phyloP scores from a whole-genome alignment of 1,140 invertebrate species.

The Stenopsyche tienmushanensis region DNA sequence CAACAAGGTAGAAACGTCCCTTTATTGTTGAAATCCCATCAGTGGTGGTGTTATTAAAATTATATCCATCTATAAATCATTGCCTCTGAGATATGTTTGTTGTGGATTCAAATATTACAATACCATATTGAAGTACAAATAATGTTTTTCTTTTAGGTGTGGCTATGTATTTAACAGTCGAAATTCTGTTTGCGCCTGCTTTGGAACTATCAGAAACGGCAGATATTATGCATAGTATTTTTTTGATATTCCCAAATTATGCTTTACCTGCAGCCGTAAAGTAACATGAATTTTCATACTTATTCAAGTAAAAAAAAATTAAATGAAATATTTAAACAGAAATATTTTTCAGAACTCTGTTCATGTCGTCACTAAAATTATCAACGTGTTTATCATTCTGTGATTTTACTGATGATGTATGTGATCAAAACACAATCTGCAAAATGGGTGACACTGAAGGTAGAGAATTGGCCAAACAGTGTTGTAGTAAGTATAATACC shows the following conservation, averaged over 20 bases:
- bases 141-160: constrained; percentile 58
- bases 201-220: constrained; percentile 59
- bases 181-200: constrained; percentile 59
- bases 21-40: too few species aligned
- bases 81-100: background rate
- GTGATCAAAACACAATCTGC: constrained; percentile 50
- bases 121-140: too few species aligned
- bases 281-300: constrained; percentile 16
- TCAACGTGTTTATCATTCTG: constrained; percentile 49
- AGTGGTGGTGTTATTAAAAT: too few species aligned
- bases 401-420: constrained; percentile 38
- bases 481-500: constrained; percentile 53
- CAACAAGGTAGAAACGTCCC: too few species aligned
- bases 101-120: background rate
- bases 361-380: constrained; percentile 48
- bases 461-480: too few species aligned
- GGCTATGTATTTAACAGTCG: constrained; percentile 61
- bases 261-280: constrained; percentile 50
- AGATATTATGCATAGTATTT: constrained; percentile 61
- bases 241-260: constrained; percentile 68
- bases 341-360: constrained; percentile 47
- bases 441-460: too few species aligned
- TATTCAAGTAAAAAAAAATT: too few species aligned
- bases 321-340: background rate
- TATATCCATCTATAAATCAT: too few species aligned